A percentile compares a stretch with the other conserved stretches of the same genome.
Evolutionary conservation across 2,797 vertebrate genomes (phyloP).

Genomic region (Xenentodon cancila): DNA sequence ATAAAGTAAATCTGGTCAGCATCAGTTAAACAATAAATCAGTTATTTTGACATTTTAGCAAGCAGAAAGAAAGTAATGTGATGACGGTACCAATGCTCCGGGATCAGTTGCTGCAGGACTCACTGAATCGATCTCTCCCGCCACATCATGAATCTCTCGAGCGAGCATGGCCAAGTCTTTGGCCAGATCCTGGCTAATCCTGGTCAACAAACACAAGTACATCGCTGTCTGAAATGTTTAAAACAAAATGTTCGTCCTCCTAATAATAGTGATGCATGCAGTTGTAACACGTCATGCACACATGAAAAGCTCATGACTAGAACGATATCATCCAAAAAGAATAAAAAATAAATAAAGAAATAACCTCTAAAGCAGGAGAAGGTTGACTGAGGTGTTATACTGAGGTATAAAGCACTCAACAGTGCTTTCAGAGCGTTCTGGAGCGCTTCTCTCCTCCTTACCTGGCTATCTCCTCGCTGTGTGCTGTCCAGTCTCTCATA

Average conservation of each 20-base stretch:
- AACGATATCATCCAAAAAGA: no score
- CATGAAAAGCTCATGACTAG: background rate
- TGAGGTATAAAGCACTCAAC: slow-evolving; percentile 3
- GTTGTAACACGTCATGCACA: background rate
- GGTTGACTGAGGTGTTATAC: background rate
- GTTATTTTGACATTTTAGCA: background rate
- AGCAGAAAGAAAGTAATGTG: background rate
- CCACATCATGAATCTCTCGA: slow-evolving; percentile 97
- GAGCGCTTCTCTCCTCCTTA: slow-evolving; percentile 47
- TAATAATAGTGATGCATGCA: background rate
- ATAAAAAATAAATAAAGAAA: background rate
- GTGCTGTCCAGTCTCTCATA: slow-evolving; percentile 96
- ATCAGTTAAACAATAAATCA: slow-evolving; percentile 3
- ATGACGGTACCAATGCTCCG: slow-evolving; percentile 72
- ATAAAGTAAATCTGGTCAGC: background rate
- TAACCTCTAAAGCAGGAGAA: background rate
- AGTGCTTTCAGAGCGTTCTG: background rate
- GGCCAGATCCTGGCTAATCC: slow-evolving; percentile 95
- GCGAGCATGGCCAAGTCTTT: slow-evolving; percentile 95
- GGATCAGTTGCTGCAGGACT: slow-evolving; percentile 94
- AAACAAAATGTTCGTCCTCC: background rate
- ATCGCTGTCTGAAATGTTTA: background rate
- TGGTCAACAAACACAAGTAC: slow-evolving; percentile 55
- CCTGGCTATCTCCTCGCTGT: slow-evolving; percentile 98
- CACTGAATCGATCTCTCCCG: slow-evolving; percentile 97